Evolutionary conservation across 2,888 invertebrate genomes (phyloP), one percentile per base, ranked within the genome.

Genomic region (Masnerella sp.): DNA sequence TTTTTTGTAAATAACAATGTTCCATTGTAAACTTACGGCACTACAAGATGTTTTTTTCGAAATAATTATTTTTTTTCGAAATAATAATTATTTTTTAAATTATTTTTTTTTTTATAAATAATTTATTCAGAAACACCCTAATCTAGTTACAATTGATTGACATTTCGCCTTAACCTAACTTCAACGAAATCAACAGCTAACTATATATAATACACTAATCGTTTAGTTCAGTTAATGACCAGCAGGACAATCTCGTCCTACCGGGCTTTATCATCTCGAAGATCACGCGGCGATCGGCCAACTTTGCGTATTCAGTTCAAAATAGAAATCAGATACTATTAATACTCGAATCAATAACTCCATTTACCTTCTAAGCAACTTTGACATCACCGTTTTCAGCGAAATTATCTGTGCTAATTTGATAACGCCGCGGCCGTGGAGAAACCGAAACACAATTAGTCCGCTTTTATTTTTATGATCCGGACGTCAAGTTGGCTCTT

Each of bases 341-440:
- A 65, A 61, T 72, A 72, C 72, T 61, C 38, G 42, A 64, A 76
- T 76, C 74, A 68, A 76, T 76, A 67, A 64, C 65, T 69, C 32
- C 43, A 34, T 69, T 51, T 56, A 52, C 56, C 47, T 38, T 51
- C 34, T 43, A 43, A 45, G 36, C 38, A 59, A 56, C 56, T 70
- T 65, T 34, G 64, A 74, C 68, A 51, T 69, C 18, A 22, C 22
- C 56, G 45, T 61, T 70, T 56, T 45, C 12, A 42, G 11, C 62
- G 20, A 49, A 65, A 64, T 64, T 64, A 54, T 64, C 52, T 43
- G 51, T 12, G 67, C 61, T 74, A 68, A 71, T 71, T 65, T 47
- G 71, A 71, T 71, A 65, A 64, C 58, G 51, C 8, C 4, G 28
- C 17, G 22, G 42, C 62, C 70, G 62, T 70, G 70, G 52, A 43